Conservation (phyloP, 2,888 invertebrate genomes). For the Agrotis exclamationis region DNA sequence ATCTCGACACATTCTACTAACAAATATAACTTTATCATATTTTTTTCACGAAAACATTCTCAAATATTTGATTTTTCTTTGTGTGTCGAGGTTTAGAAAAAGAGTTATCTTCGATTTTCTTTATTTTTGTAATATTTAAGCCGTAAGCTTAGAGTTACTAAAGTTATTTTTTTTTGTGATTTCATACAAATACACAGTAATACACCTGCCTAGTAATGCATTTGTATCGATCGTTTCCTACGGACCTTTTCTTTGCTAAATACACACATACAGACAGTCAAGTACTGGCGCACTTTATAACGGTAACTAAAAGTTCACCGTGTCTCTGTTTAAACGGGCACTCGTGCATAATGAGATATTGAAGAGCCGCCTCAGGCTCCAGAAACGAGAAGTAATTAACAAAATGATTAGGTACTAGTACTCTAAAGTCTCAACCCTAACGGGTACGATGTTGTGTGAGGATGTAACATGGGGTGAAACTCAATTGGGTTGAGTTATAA, state of each 20-base stretch:
- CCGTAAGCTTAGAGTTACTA: neutral
- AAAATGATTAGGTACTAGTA: conserved; percentile 59
- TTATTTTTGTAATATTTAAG: neutral
- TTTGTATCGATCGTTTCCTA: neutral
- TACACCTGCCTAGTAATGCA: too few species aligned
- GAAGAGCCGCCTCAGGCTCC: conserved; percentile 52
- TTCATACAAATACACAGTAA: too few species aligned
- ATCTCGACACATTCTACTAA: conserved; percentile 48
- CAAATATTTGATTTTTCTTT: conserved; percentile 42
- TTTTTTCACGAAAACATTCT: conserved; percentile 37
- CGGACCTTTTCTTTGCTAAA: conserved; percentile 12
- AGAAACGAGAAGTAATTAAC: conserved; percentile 62
- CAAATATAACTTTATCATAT: conserved; percentile 53
- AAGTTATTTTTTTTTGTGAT: too few species aligned
- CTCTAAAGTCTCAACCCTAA: conserved; percentile 54
- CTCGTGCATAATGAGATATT: conserved; percentile 61
- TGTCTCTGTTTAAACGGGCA: conserved; percentile 38
- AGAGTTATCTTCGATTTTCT: neutral
- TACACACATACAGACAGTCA: neutral
- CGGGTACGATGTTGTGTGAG: conserved; percentile 34
- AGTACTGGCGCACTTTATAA: conserved; percentile 1
- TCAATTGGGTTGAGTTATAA: conserved; percentile 23
- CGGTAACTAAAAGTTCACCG: conserved; percentile 17
- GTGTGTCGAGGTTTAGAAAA: conserved; percentile 25
- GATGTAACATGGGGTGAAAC: conserved; percentile 48